phyloP scores from a whole-genome alignment of 2,888 invertebrate genomes.

The Limnephilus marmoratus region DNA sequence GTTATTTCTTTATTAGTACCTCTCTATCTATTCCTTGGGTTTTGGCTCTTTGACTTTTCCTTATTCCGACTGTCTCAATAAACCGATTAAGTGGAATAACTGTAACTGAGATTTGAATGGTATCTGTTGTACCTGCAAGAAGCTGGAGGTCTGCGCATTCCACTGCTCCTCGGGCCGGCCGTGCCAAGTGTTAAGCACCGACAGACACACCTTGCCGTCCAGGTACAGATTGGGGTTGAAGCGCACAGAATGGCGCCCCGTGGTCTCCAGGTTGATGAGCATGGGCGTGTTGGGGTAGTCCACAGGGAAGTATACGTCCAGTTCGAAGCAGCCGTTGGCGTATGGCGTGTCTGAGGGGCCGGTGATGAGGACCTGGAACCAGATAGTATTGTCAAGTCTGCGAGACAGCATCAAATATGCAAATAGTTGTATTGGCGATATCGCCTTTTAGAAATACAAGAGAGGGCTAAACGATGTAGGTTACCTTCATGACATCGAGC shows the following conservation, averaged over 20 bases:
- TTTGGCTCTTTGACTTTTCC: too few relatives aligned
- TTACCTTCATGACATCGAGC: constrained; percentile 95
- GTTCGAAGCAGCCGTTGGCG: constrained; percentile 93
- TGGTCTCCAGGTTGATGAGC: constrained; percentile 94
- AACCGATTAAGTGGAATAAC: neutral
- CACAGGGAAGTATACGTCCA: constrained; percentile 93
- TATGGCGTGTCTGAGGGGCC: constrained; percentile 95
- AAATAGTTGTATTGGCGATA: neutral
- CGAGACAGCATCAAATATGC: neutral
- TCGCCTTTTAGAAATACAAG: neutral
- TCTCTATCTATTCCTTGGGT: too few relatives aligned
- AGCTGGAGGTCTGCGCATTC: constrained; percentile 97
- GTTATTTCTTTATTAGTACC: too few relatives aligned
- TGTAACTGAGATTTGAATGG: neutral
- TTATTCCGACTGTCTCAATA: too few relatives aligned
- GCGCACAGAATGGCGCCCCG: constrained; percentile 91
- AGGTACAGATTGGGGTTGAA: constrained; percentile 96
- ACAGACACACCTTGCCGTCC: constrained; percentile 96
- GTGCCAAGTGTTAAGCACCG: constrained; percentile 97
- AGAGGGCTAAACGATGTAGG: too few relatives aligned
- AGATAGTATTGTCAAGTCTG: neutral
- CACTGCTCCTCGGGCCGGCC: constrained; percentile 97
- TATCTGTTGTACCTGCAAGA: constrained; percentile 81
- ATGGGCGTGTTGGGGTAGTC: constrained; percentile 91
- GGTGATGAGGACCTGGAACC: constrained; percentile 88